Evolutionary conservation across 2,113 vertebrate species (phyloP), one percentile per base, ranked within the genome.

Genomic region (Ibidorhyncha struthersii): DNA sequence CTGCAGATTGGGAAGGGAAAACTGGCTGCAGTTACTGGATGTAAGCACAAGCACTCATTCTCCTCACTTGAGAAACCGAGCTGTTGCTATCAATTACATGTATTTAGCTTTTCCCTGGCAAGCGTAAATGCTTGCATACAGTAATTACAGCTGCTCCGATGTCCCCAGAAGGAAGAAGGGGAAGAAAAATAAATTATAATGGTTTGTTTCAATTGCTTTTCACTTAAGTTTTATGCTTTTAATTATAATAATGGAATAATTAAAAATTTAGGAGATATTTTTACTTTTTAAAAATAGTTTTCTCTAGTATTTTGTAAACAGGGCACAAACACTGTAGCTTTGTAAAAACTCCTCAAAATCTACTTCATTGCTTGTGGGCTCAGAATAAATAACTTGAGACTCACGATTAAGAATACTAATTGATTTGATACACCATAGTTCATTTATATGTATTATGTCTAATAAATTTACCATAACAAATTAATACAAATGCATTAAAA

Each of bases 31-130:
- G 23, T 83, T 82, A 81, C 69, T 83, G 72, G 32, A 61, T 62
- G 41, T 73, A 70, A 94, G 59, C 83, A 86, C 50, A 94, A 95
- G 43, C 36, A 67, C 56, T 59, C 63, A 81, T 86, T 89, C 83
- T 94, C 72, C 43, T 95, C 83, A 87, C 63, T 74, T 74, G 47
- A 84, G 86, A 89, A 95, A 86, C 53, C n/a, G 80, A 96, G 47
- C 43, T 94, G 55, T 52, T 91, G 55, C 65, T 89, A 70, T 81
- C 83, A 92, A 89, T 93, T 95, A 84, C 69, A 66, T 5, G 63
- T 55, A 94, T 91, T 96, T 91, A 86, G 83, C 50, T 93, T 66
- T 92, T 89, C 47, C 67, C 52, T 91, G 77, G 94, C 72, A 91
- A 89, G 71, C 12, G 2, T 66, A 91, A 96, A 94, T 56, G 87